Base-by-base conservation (phyloP, 2,888 invertebrate species). In the Ochropleura leucogaster region DNA sequence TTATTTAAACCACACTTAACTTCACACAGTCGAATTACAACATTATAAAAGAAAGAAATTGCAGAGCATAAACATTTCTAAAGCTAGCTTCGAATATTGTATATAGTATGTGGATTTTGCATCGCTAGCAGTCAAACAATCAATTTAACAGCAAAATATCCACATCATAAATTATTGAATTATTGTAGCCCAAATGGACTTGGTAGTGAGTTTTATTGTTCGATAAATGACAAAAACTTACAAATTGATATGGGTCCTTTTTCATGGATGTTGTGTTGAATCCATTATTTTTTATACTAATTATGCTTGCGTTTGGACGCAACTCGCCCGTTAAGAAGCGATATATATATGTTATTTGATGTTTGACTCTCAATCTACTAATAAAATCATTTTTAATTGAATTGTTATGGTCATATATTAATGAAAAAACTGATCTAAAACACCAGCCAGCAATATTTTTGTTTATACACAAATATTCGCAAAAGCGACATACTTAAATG, bases 1-100 rank as follows among this genome's bases (percentile, higher is more conserved):
- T 57, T 20, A 42, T 30, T 40, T 8, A 10, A 20, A 10, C 40
- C n/a, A 57, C 30, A 16, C 51, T 51, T 30, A 49, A 68, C 14
- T 14, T 10, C 46, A 72, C 65, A 55, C 70, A 72, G 51, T 63
- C 71, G 77, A 74, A 70, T 63, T 59, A 73, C 67, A 49, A 49
- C 30, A 30, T 30, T 30, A 30, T 30, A 3, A 30, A 30, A 30
- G 30, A 30, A 30, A 30, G 30, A 55, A 60, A 20, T 16, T 40
- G 59, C 59, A 59, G 16, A 59, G 59, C 59, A 59, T 40, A 3
- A 46, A 60, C 9, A 74, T 44, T 53, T 30, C 0, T 40, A 42
- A 16, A 47, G 64, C 64, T 40, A 77, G 77, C 59, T 30, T 51
- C 6, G n/a, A 57, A n/a, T 79, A 64, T 14, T 47, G 16, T 51